Percentiles rank a stretch among this genome's conserved stretches.
Evolutionary conservation across 2,888 invertebrate species (phyloP).

Genomic region (Calliopum simillimum): DNA sequence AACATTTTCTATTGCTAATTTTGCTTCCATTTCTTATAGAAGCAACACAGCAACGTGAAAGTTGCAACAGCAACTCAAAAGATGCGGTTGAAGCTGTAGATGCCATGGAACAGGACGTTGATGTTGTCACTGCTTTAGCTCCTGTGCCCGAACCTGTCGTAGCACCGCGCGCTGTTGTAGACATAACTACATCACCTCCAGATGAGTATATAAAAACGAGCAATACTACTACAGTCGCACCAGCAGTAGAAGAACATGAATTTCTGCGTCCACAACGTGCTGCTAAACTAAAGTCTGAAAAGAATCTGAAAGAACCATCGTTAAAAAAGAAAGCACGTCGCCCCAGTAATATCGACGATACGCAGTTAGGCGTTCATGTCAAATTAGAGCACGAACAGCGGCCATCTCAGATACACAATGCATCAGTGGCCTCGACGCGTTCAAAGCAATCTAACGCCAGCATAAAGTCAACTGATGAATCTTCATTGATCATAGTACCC

Average conservation of each 20-base stretch:
- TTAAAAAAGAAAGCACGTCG: conserved; percentile 56
- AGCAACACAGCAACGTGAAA: too few species aligned
- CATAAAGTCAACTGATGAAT: conserved; percentile 41
- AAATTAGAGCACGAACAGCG: conserved; percentile 61
- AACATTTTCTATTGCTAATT: not conserved
- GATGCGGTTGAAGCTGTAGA: conserved; percentile 48
- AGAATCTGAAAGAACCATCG: conserved; percentile 57
- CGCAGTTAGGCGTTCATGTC: conserved; percentile 37
- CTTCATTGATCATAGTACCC: conserved; percentile 46
- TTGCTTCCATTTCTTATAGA: not conserved
- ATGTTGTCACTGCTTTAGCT: not conserved
- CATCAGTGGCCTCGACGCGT: not conserved
- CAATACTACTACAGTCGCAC: not conserved
- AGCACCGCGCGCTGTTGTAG: conserved; percentile 16
- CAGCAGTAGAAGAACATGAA: conserved; percentile 40
- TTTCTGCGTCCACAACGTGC: conserved; percentile 60
- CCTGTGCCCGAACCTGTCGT: conserved; percentile 15
- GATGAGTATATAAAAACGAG: not conserved
- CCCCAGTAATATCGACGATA: conserved; percentile 48
- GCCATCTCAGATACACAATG: conserved; percentile 50
- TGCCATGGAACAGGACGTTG: conserved; percentile 16
- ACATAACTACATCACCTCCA: not conserved
- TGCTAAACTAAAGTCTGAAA: conserved; percentile 58
- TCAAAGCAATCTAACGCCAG: conserved; percentile 42
- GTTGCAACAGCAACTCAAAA: conserved; percentile 50